phyloP scores from a whole-genome alignment of 2,797 vertebrate species.

The Megaceryle alcyon region DNA sequence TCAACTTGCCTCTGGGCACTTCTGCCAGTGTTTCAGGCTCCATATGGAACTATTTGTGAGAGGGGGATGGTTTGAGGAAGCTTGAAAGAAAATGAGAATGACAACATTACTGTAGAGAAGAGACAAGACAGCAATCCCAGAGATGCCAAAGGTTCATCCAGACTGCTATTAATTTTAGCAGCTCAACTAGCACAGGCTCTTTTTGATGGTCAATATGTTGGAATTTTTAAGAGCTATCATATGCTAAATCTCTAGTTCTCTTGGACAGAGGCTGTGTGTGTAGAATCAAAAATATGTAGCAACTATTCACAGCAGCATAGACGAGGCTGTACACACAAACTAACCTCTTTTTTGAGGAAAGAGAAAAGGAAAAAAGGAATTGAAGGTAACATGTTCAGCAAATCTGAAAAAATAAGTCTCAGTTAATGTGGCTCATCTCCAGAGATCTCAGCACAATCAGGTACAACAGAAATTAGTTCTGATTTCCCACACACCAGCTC shows the following conservation, averaged over 20 bases:
- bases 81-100: conserved; percentile 61
- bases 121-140: conserved; percentile 24
- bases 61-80: conserved; percentile 18
- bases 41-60: conserved; percentile 56
- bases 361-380: neutral
- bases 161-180: conserved; percentile 23
- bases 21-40: conserved; percentile 16
- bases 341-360: neutral
- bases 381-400: neutral
- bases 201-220: neutral
- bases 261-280: accelerated
- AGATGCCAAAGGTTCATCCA: neutral
- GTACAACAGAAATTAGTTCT: neutral
- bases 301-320: neutral
- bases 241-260: neutral
- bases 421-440: neutral
- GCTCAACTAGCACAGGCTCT: neutral
- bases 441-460: neutral
- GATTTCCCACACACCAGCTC: neutral
- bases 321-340: neutral
- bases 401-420: neutral
- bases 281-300: neutral
- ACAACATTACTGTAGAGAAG: conserved; percentile 45
- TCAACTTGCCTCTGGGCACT: neutral
- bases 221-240: neutral